Base-by-base conservation (phyloP, 2,888 invertebrate species). In the Drosophila recens region DNA sequence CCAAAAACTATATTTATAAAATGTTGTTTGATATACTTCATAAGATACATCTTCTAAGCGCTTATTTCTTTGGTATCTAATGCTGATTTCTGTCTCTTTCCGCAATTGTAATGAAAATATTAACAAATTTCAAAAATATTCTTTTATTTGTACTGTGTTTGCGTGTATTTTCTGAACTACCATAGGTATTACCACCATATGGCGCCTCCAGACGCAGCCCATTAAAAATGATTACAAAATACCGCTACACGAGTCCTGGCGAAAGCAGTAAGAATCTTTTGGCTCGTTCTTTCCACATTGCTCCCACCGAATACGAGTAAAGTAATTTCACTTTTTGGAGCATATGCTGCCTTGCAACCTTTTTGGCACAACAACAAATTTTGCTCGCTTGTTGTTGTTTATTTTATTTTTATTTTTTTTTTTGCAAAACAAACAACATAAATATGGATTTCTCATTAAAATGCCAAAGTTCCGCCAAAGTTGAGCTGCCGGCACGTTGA, bases 391-490 rank as follows among this genome's bases (percentile, higher is more conserved):
- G 65, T 57, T 67, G 49, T 52, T 63, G 45, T 69, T 54, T 40
- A 5, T 57, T 69, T 58, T 51, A 54, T 67, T 45, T 63, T 46
- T 17, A 9, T 53, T 49, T 81, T n/a, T n/a, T n/a, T n/a, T 86
- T 84, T 72, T 63, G 74, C 83, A 83, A 88, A 86, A 86, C 88
- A 86, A 86, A 88, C 84, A 86, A 83, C 84, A 79, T 84, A 82
- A 89, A 87, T 89, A 89, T 90, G 87, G 89, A 89, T 89, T 89
- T 89, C 80, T 87, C 90, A 89, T 89, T 87, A 90, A 87, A 87
- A 77, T 87, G 71, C 78, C 74, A 80, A 86, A 86, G 80, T 80
- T 88, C 75, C 75, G 79, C 87, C 30, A 38, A 48, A 46, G 62
- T 42, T 72, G 54, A 59, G 57, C 52, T 74, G 72, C 75, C 67